Base-by-base conservation (phyloP, 2,888 invertebrate genomes). In the Lepidocyrtinus sp. region DNA sequence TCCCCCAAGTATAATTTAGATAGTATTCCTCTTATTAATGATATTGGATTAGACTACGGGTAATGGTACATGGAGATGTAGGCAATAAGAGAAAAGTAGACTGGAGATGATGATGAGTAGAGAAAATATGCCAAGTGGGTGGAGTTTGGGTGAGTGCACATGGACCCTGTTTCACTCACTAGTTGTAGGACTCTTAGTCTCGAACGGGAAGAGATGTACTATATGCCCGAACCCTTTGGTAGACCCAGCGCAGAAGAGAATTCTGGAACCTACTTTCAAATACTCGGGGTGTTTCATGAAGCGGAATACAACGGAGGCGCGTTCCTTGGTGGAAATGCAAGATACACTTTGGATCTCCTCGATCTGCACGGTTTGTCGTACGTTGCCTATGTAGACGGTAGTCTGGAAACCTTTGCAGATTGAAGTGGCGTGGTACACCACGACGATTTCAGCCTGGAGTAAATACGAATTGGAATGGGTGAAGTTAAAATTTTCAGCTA, bases 301-400 rank as follows among this genome's bases (percentile, higher is more conserved):
- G 78, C 95, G 92, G 90, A 98, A 97, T 87, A 95, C 90, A 0
- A 97, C 96, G 0, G 94, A 93, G 0, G 96, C 96, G 3, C 92
- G 92, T 87, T 96, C 95, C 85, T 97, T 96, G 0, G 96, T 96
- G 46, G 94, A 92, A 79, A 94, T 90, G 71, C 92, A 92, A 87
- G 91, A 89, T 0, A 91, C 89, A 0, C 92, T 91, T 88, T 92
- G 90, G 82, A 93, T 93, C 46, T 91, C 91, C 89, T 91, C 89
- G 2, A 87, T 86, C 82, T 95, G 93, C n/a, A 96, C 98, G 0
- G 98, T 98, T 89, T 98, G 98, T 0, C 98, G 90, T 5, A 99
- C 95, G 87, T 96, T 98, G 0, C 97, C 98, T 70, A 98, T 95
- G 89, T 98, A 97, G 0, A 98, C 94, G 0, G 98, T 98, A 21